Evolutionary conservation across 2,888 invertebrate species (phyloP).

Genomic region (Cancer borealis): DNA sequence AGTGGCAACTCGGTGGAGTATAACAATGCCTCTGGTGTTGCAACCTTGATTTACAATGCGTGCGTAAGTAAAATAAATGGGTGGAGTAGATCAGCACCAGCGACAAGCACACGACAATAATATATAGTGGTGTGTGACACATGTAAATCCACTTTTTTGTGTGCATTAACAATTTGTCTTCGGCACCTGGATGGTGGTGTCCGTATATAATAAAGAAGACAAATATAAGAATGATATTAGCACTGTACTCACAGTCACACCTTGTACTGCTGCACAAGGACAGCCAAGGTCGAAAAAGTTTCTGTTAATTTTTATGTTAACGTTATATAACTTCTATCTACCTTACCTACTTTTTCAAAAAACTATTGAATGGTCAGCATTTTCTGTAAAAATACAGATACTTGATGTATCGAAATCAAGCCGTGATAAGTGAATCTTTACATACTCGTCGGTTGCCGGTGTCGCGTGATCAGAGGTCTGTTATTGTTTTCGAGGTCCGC

Average conservation of each 20-base stretch:
- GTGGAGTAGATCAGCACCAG: background rate
- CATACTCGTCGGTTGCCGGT: no score
- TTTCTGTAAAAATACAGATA: background rate
- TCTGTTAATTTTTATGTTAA: background rate
- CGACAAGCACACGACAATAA: background rate
- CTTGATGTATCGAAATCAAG: background rate
- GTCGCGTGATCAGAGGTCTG: no score
- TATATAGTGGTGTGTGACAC: background rate
- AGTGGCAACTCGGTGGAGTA: background rate
- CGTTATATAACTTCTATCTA: no score
- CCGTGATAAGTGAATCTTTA: background rate
- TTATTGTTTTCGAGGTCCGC: no score
- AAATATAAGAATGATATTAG: no score
- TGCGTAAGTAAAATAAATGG: background rate
- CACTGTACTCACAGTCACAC: no score
- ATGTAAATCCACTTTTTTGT: background rate
- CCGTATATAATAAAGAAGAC: no score
- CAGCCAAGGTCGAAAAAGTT: background rate
- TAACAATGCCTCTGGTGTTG: background rate
- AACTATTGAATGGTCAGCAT: background rate
- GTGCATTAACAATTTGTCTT: no score
- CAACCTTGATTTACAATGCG: background rate
- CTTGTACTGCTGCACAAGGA: no score
- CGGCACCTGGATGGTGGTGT: no score
- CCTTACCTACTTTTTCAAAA: no score